phyloP scores from a whole-genome alignment of 2,113 vertebrate genomes.

The Phainopepla nitens region DNA sequence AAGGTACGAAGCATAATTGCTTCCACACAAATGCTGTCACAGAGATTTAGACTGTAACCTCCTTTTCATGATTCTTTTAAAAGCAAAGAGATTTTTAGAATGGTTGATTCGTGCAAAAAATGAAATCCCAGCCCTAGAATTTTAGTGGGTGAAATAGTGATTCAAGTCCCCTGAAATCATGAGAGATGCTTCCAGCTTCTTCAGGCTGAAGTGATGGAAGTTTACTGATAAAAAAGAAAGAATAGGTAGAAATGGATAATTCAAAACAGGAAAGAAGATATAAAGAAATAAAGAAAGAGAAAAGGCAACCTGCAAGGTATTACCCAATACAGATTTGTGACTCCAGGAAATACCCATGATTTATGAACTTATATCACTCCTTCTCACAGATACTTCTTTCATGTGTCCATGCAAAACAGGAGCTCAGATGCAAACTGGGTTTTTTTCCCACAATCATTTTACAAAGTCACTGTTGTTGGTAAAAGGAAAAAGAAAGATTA shows the following conservation, averaged over 20 bases:
- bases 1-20: neutral
- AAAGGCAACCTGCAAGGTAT: neutral
- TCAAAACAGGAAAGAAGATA: neutral
- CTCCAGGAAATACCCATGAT: neutral
- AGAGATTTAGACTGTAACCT: neutral
- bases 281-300: neutral
- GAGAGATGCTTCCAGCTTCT: neutral
- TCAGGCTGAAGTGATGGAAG: neutral
- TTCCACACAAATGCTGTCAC: neutral
- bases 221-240: neutral
- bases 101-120: neutral
- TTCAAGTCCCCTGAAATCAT: neutral
- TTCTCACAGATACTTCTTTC: neutral
- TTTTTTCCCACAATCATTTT: neutral
- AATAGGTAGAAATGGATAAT: neutral
- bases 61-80: neutral
- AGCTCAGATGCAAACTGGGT: neutral
- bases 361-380: neutral
- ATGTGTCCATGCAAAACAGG: neutral
- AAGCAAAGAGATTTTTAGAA: neutral
- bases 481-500: neutral
- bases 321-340: neutral
- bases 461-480: neutral
- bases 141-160: neutral
- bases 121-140: neutral